Conservation (phyloP, 2,113 vertebrate species). For the Emberiza fucata region DNA sequence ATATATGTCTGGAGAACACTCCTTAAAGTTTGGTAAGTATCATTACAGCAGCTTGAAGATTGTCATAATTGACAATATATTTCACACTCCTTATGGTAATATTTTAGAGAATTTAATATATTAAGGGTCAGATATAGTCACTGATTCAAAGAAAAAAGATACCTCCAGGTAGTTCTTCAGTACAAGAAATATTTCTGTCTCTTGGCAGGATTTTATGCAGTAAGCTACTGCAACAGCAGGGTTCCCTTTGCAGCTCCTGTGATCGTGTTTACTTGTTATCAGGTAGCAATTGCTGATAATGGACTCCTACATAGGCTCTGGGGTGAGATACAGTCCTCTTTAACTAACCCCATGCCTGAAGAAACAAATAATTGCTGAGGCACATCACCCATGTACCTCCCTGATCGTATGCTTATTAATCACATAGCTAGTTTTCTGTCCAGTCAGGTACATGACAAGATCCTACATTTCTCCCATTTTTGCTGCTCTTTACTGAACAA, state of each 20-base stretch:
- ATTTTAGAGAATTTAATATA: background rate
- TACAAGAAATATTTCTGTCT: background rate
- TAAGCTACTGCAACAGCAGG: background rate
- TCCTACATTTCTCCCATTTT: background rate
- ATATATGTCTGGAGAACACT: background rate
- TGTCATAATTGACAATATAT: background rate
- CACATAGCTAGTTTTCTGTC: background rate
- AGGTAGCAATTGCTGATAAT: background rate
- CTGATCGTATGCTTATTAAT: background rate
- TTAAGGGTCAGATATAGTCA: background rate
- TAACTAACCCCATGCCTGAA: background rate
- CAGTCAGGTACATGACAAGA: background rate
- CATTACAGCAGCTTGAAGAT: background rate
- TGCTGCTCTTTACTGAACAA: background rate
- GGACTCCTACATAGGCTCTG: background rate
- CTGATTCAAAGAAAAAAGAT: background rate
- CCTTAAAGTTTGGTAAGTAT: background rate
- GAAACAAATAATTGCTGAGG: background rate
- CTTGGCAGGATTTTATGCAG: background rate
- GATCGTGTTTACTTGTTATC: background rate
- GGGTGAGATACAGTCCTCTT: background rate
- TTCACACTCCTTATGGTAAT: background rate
- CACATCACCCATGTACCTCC: background rate
- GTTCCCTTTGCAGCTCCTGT: background rate
- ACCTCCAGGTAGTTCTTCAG: background rate